phyloP scores from a whole-genome alignment of 2,888 invertebrate species.

The Drosophila ezoana region DNA sequence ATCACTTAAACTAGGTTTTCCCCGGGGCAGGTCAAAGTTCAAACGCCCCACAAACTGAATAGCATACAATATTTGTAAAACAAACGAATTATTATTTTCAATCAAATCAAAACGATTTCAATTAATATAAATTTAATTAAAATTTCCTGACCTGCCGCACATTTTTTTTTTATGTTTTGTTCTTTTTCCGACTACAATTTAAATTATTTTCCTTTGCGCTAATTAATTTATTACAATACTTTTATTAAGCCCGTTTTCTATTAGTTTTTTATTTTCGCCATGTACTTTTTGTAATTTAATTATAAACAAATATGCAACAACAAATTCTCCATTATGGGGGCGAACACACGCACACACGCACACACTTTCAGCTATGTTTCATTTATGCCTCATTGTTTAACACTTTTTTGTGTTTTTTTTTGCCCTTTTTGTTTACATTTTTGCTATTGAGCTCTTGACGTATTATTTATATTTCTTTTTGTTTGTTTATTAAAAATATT shows the following conservation, averaged over 20 bases:
- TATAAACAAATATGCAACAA: constrained; percentile 73
- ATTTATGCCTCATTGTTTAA: constrained; percentile 18
- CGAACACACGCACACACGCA: constrained; percentile 54
- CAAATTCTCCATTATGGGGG: constrained; percentile 38
- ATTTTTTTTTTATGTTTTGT: constrained; percentile 14
- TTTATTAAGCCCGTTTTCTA: constrained; percentile 38
- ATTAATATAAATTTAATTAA: constrained; percentile 72
- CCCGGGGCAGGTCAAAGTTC: constrained; percentile 1
- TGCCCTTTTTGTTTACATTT: constrained; percentile 10
- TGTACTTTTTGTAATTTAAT: constrained; percentile 63
- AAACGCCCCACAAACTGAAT: not conserved
- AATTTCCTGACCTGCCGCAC: constrained; percentile 40
- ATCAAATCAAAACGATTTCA: constrained; percentile 61
- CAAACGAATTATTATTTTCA: constrained; percentile 1
- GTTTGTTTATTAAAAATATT: constrained; percentile 79
- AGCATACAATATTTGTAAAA: constrained; percentile 27
- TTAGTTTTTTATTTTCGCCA: constrained; percentile 28
- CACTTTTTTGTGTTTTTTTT: not conserved
- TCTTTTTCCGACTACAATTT: constrained; percentile 43
- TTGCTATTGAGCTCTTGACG: constrained; percentile 33
- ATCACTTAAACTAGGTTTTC: constrained; percentile 1
- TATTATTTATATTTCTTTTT: constrained; percentile 40
- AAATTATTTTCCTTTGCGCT: constrained; percentile 64
- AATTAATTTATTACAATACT: constrained; percentile 78
- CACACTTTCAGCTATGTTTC: constrained; percentile 52